Base-by-base conservation (phyloP, 2,888 invertebrate species). In the Scelioninae gen. 2 region DNA sequence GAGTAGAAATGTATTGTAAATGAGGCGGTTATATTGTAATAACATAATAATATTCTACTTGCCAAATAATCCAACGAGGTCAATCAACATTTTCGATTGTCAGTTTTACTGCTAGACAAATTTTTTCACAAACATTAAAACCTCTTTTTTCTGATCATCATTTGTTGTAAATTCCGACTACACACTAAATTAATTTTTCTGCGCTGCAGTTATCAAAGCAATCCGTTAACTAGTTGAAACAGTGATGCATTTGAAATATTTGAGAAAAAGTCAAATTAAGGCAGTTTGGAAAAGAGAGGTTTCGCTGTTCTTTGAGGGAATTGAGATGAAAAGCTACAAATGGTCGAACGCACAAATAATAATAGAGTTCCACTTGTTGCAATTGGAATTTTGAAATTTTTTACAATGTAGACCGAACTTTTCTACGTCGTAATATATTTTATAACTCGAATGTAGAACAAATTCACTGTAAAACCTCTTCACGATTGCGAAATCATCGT, bases 1-100 rank as follows among this genome's bases (percentile, higher is more conserved):
- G 22, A 43, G 63, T 45, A 13, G 68, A 73, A 68, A 37, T 73
- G 72, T 73, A 73, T 50, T 43, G 39, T 61, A 73, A 63, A 63
- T 18, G 58, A 48, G 33, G 52, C 48, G 35, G 43, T 67, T 48
- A 67, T 57, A 57, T 55, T 64, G 37, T 57, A 70, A 53, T 55
- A 43, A 50, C 41, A 15, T 55, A 35, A 58, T 58, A n/a, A n/a
- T n/a, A n/a, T 25, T 71, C 45, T 70, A 63, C 15, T 43, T 70
- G 63, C 61, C 55, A 70, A 70, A 60, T 37, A 52, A 46, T 61
- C 41, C 28, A 18, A 39, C 41, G 19, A 61, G 43, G 43, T 48
- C 57, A 55, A 53, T 35, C 7, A 31, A 35, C 37, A 33, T 39
- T 60, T 52, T 45, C 9, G 16, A 45, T 37, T 19, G 18, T 25